Base-by-base conservation (phyloP, 2,797 vertebrate genomes). In the Gephyroberyx darwinii region DNA sequence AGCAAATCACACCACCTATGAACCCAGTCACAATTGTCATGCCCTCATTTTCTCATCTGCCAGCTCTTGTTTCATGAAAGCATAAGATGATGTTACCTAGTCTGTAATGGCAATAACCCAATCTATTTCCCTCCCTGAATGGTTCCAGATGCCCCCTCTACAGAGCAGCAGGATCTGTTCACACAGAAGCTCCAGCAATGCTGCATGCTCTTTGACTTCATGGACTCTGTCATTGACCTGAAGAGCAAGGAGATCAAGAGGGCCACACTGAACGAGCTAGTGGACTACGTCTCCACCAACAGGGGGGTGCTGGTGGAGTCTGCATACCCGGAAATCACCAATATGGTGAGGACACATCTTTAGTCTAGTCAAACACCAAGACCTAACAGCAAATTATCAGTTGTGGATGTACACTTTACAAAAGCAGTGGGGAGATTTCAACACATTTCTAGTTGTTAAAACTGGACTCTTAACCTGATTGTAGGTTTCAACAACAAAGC, bases 171-270 rank as follows among this genome's bases (percentile, higher is more conserved):
- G 80, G 95, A 97, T 63, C 95, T 99, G 67, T 99, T 99, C 87
- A 94, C 93, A 80, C 96, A 98, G 93, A 99, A 99, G 86, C 89
- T 99, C 71, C 96, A 98, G 88, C 98, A 99, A 91, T 99, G 98
- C 90, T 98, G 97, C 80, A 76, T 97, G 70, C 92, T 99, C 67
- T 99, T 99, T 58, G 98, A 99, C 93, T 99, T 99, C 92, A 91
- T 96, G 86, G 97, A 99, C 94, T 95, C 96, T 0, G 95, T 98
- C 88, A 95, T 93, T 20, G 97, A 99, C 92, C 91, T 99, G 87
- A 98, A 96, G 92, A 96, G 95, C 93, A 99, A 99, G 93, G 98
- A 99, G 93, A 95, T 98, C 83, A 99, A 99, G 91, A 95, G 98
- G 91, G 97, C 97, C 82, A 96, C 96, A 0, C 92, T 99, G 52